Evolutionary conservation across 2,888 invertebrate genomes (phyloP), one percentile per base, ranked within the genome.

Genomic region (Melipona beecheii): DNA sequence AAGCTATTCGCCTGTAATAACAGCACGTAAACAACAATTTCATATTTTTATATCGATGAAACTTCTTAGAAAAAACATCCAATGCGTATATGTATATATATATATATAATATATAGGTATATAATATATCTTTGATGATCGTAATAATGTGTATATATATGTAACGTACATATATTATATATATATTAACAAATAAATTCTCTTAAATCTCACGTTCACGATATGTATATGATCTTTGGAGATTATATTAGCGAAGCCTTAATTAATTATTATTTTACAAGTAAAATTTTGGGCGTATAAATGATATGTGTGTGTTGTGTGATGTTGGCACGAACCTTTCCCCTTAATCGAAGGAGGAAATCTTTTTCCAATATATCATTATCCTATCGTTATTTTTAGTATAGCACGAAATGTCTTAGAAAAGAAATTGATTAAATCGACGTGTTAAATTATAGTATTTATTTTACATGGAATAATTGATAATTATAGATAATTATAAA

Each of bases 161-260:
- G 86, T 87, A 90, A 87, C 90, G 86, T 89, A 88, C 85, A 88
- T 89, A 89, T 91, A 91, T 90, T 86, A 77, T 90, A 87, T 87
- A 88, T 90, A 90, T 90, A 85, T 89, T 90, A 91, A 91, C 92
- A 90, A 91, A 89, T 90, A 89, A 87, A 87, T 91, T 88, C 85
- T 91, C 85, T 87, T 89, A 88, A 92, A 92, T 86, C 84, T 91
- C 87, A 88, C 88, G 87, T 86, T 89, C 77, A 88, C 89, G 92
- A 93, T 93, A 93, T 93, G 91, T 92, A 90, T 92, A 90, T 85
- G 91, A 92, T 92, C 69, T 90, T 92, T 90, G 86, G 87, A 88
- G 88, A 89, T 91, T 91, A 91, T 87, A 86, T 87, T 72, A 76
- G 85, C 79, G 87, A 91, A 91, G 89, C 88, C 86, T 90, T 88